Percentiles rank a stretch among this genome's conserved stretches.
Conservation (phyloP, 2,797 vertebrate genomes). For the Helostoma temminkii region DNA sequence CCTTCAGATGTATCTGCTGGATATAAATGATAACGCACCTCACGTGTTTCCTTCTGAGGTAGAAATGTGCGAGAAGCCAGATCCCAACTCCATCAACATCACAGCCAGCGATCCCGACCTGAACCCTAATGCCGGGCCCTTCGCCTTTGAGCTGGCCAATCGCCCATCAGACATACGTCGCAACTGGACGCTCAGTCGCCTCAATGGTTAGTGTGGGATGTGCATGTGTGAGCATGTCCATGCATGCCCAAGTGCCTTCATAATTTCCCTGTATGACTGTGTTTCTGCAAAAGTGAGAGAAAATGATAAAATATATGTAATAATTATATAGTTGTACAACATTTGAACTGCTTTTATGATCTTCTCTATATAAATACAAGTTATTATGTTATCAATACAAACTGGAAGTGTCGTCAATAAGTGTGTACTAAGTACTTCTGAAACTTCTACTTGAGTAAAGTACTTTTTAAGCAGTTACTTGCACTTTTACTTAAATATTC, state of each 20-base stretch:
- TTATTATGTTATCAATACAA: too few species aligned
- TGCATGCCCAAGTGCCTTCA: not conserved
- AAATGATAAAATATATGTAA: too few species aligned
- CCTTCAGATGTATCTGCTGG: conserved; percentile 92
- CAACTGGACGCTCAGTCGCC: conserved; percentile 94
- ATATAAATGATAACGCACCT: conserved; percentile 97
- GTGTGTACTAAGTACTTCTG: too few species aligned
- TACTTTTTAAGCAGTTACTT: too few species aligned
- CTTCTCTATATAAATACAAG: too few species aligned
- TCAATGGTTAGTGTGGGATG: conserved; percentile 83
- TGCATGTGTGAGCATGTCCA: not conserved
- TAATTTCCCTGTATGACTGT: not conserved
- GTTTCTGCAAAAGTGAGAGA: too few species aligned
- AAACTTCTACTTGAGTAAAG: too few species aligned
- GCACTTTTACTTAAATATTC: too few species aligned
- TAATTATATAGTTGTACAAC: too few species aligned
- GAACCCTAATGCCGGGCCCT: conserved; percentile 93
- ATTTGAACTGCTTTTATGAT: too few species aligned
- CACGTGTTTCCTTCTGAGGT: conserved; percentile 93
- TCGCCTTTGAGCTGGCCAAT: conserved; percentile 92
- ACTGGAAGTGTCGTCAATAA: too few species aligned
- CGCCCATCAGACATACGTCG: conserved; percentile 88
- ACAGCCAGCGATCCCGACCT: conserved; percentile 94
- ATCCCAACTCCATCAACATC: conserved; percentile 94
- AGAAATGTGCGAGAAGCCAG: conserved; percentile 92